Base-by-base conservation (phyloP, 2,797 vertebrate genomes). In the Enteromius paludinosus region DNA sequence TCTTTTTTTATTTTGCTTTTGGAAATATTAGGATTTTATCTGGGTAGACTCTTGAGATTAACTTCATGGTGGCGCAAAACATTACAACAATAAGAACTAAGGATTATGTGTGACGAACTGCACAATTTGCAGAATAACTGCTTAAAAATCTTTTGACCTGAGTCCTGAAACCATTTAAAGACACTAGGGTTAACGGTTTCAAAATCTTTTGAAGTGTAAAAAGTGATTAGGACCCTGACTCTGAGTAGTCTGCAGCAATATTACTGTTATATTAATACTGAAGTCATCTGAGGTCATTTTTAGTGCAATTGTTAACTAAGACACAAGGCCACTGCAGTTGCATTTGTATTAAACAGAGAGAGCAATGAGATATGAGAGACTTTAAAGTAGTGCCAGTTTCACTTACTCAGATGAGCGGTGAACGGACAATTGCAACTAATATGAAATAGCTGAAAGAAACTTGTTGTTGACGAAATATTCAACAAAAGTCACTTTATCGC, bases 91-190 rank as follows among this genome's bases (percentile, higher is more conserved):
- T 30, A 71, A 30, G 43, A 71, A 30, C 25, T 6, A 45, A 43
- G 4, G 5, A 35, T n/a, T 5, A 52, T 35, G 28, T 11, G 45
- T 49, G 45, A 33, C 17, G 18, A 20, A 71, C 4, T 30, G 10
- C 45, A 71, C 28, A 52, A 72, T 52, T 72, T 17, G 10, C 45
- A 52, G 54, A 54, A 52, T 73, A 11, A 73, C 18, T 72, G 47
- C 18, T 73, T 8, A 35, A 72, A 49, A 6, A 49, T 52, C 17
- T 52, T 38, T n/a, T 52, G 43, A 30, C 68, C 35, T 1, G 35
- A 68, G 35, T 68, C 20, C 47, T 52, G 28, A 33, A 33, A 33
- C 47, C 18, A 52, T 49, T 71, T 49, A 33, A 52, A 52, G 28
- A 17, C 69, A 52, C 25, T 49, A 49, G 69, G 17, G 43, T 28